These are phyloP conservation scores for Takifugu flavidus DNA, from an alignment of 2,113 vertebrate species.

Conservation along the genomic window DNA sequence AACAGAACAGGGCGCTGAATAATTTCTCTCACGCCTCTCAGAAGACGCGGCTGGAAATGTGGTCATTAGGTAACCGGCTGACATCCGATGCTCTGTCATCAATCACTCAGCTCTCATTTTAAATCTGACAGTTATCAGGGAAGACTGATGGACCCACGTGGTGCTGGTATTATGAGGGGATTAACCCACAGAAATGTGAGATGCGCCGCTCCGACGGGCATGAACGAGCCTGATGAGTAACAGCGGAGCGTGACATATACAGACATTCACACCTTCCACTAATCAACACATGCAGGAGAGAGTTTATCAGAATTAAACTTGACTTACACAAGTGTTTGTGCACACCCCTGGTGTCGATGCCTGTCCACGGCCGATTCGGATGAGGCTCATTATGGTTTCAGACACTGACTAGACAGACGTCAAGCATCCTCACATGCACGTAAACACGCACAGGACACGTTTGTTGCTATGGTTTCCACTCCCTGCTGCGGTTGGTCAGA, in stretches of 20 bases:
- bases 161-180: not conserved
- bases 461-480: slow-evolving; percentile 56
- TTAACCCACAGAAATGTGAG: not conserved
- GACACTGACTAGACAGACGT: slow-evolving; percentile 1
- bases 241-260: slow-evolving; percentile 18
- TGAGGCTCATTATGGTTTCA: slow-evolving; percentile 16
- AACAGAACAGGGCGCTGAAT: too few species aligned
- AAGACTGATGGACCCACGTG: slow-evolving; percentile 13
- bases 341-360: slow-evolving; percentile 25
- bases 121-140: slow-evolving; percentile 24
- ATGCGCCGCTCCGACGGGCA: slow-evolving; percentile 7
- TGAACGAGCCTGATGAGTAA: slow-evolving; percentile 43
- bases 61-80: slow-evolving; percentile 4
- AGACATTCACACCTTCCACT: slow-evolving; percentile 15
- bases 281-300: not conserved
- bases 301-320: slow-evolving; percentile 28
- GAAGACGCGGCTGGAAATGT: slow-evolving; percentile 14
- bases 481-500: slow-evolving; percentile 12
- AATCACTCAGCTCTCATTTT: slow-evolving; percentile 21
- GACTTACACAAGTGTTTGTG: slow-evolving; percentile 10
- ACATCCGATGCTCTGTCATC: slow-evolving; percentile 3
- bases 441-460: slow-evolving; percentile 26
- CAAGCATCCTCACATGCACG: slow-evolving; percentile 18
- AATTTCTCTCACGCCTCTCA: too few species aligned
- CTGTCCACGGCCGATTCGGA: slow-evolving; percentile 2